Conservation (phyloP, 2,797 vertebrate species). For the Mycteria americana region DNA sequence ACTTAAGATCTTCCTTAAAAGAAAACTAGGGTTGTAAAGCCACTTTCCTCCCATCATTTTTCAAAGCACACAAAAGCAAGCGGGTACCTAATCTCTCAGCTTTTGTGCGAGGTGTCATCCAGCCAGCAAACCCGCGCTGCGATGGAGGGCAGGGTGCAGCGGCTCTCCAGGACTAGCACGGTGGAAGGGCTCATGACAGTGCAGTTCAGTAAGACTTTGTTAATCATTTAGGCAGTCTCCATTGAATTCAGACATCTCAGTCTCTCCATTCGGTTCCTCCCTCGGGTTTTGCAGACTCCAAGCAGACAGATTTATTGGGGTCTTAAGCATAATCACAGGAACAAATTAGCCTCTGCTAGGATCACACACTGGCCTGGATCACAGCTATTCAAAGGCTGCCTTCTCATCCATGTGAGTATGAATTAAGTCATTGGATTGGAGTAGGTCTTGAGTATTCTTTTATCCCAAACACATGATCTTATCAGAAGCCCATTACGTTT, state of each 20-base stretch:
- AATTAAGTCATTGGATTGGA: constrained; percentile 52
- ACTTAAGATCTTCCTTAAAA: neutral
- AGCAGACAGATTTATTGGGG: constrained; percentile 68
- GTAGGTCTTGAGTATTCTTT: constrained; percentile 35
- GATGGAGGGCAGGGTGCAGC: neutral
- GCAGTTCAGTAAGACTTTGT: constrained; percentile 39
- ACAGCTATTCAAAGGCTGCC: constrained; percentile 25
- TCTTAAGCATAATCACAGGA: constrained; percentile 70
- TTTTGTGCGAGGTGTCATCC: neutral
- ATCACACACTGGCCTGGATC: constrained; percentile 42
- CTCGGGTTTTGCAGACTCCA: constrained; percentile 45
- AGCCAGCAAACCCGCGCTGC: neutral
- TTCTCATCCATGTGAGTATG: constrained; percentile 30
- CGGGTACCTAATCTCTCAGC: neutral
- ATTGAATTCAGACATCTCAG: constrained; percentile 59
- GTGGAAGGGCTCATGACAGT: neutral
- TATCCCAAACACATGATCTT: constrained; percentile 54
- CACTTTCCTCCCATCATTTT: neutral
- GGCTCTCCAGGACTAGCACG: neutral
- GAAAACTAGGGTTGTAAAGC: neutral
- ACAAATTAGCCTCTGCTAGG: constrained; percentile 70
- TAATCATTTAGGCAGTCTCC: constrained; percentile 37
- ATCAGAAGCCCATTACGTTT: constrained; percentile 46
- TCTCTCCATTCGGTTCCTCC: constrained; percentile 36
- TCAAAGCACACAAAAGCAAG: neutral